Conservation (phyloP, 2,113 vertebrate genomes). For the Gallinago media region DNA sequence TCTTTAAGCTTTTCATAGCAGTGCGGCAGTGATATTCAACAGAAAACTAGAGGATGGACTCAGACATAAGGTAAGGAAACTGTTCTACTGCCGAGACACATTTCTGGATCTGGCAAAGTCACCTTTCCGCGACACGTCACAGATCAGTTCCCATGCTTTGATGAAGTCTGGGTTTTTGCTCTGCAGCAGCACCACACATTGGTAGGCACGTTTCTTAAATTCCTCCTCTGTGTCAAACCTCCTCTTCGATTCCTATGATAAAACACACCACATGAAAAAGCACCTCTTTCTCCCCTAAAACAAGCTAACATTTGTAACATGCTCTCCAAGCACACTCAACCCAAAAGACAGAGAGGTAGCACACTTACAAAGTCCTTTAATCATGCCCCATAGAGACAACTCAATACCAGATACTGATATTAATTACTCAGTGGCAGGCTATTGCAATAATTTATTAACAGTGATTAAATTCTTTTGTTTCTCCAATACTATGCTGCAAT, state of each 20-base stretch:
- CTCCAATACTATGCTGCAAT: not conserved
- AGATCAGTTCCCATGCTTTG: conserved; percentile 94
- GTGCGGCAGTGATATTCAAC: not conserved
- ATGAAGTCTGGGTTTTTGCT: conserved; percentile 92
- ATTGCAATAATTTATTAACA: not conserved
- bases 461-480: not conserved
- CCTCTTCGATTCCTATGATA: conserved; percentile 91
- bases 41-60: not conserved
- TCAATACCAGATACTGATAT: not conserved
- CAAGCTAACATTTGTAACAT: not conserved
- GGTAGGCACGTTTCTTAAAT: conserved; percentile 94
- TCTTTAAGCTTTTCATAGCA: not conserved
- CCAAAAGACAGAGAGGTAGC: not conserved
- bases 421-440: not conserved
- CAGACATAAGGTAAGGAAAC: not conserved
- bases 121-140: conserved; percentile 94
- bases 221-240: conserved; percentile 95
- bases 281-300: not conserved
- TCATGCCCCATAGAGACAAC: not conserved
- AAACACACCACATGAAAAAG: not conserved
- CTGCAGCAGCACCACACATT: conserved; percentile 94
- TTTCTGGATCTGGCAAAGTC: not conserved
- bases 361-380: not conserved
- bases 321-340: not conserved
- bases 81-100: not conserved